phyloP scores from a whole-genome alignment of 2,113 vertebrate species.

The Cyprinodon variegatus region DNA sequence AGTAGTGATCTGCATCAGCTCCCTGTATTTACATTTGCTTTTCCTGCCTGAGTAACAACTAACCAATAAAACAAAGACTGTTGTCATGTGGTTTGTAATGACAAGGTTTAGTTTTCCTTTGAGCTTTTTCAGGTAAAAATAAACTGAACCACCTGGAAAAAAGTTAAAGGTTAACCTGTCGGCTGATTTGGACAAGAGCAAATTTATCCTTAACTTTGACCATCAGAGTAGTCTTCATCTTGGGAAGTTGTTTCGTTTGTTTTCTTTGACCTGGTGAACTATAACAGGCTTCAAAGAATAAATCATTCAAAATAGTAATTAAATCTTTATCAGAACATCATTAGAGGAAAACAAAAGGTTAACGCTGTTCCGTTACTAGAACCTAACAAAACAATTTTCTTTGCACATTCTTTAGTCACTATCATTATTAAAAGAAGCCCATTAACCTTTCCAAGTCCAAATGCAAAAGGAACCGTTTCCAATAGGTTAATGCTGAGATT shows the following conservation, averaged over 20 bases:
- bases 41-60: too few species aligned
- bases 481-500: constrained; percentile 50
- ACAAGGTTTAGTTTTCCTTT: too few species aligned
- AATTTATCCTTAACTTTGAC: background rate
- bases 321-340: background rate
- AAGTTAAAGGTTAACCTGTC: too few species aligned
- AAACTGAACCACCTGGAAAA: too few species aligned
- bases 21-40: too few species aligned
- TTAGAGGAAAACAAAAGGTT: constrained; percentile 30
- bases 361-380: background rate
- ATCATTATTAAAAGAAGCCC: constrained; percentile 41
- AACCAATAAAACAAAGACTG: too few species aligned
- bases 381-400: constrained; percentile 27
- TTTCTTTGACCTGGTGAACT: background rate
- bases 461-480: constrained; percentile 62
- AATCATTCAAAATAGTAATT: background rate
- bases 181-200: too few species aligned
- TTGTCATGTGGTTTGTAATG: too few species aligned
- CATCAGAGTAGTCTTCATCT: background rate
- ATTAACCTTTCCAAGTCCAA: constrained; percentile 70
- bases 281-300: background rate
- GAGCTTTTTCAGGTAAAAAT: too few species aligned
- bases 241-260: background rate
- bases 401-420: constrained; percentile 33
- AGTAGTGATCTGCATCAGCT: too few species aligned